phyloP scores from a whole-genome alignment of 2,113 vertebrate species.

The Eurypyga helias region DNA sequence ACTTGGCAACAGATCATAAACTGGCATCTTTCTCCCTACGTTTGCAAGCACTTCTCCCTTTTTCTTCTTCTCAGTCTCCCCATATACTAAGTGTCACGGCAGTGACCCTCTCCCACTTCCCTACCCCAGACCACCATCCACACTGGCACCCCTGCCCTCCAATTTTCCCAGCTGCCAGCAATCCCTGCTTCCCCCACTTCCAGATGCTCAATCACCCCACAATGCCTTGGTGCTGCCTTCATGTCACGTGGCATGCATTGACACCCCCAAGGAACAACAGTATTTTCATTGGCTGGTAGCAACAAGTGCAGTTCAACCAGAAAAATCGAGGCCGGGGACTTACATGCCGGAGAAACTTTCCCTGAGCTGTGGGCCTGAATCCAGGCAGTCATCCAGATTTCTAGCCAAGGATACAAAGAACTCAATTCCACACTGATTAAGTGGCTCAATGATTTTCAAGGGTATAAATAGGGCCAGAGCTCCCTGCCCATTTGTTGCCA shows the following conservation, averaged over 20 bases:
- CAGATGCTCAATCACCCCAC: fast-evolving
- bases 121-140: neutral
- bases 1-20: neutral
- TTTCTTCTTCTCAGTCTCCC: neutral
- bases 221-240: fast-evolving
- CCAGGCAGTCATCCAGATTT: neutral
- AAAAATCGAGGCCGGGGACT: neutral
- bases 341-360: fast-evolving
- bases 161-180: neutral
- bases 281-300: neutral
- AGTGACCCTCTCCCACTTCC: fast-evolving
- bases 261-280: neutral
- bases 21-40: neutral
- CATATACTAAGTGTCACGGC: neutral
- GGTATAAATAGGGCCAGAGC: neutral
- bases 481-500: too few species aligned
- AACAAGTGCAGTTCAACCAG: neutral
- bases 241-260: neutral
- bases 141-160: neutral
- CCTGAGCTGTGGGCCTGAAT: neutral
- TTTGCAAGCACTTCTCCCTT: neutral
- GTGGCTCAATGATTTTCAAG: neutral
- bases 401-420: neutral
- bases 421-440: neutral
- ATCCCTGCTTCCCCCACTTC: neutral